Evolutionary conservation across 1,140 invertebrate genomes (phyloP), one percentile per base, ranked within the genome.

Genomic region (Formica exsecta): DNA sequence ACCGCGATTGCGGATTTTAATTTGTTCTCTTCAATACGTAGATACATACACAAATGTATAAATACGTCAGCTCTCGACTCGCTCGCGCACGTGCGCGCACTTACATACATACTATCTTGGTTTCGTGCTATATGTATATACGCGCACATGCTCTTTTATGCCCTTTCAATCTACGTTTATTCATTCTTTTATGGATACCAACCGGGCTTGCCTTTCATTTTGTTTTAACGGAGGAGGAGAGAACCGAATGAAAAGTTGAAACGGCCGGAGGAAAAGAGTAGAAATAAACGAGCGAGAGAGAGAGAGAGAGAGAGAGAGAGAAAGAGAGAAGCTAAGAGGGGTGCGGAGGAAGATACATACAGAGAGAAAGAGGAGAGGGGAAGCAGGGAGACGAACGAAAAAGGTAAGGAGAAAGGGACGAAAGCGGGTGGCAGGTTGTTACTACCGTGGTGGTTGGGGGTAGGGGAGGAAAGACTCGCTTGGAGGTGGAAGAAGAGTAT

Each of bases 141-240:
- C 38, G 64, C 36, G 51, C 70, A 51, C 80, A 74, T 61, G 54
- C 57, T 84, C 89, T 90, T 92, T 92, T 91, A 92, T 92, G 81
- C 77, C 89, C 89, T 92, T 93, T 93, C 89, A 93, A 92, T 93
- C 88, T 93, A 91, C 90, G 89, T 93, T 91, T 91, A 92, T 93
- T 93, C 89, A 90, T 92, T 89, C 89, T 90, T 92, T 93, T 90
- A 92, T 91, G 84, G 92, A 85, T 86, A 87, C 86, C 89, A 84
- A 88, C 64, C 76, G 64, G 73, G 87, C 87, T 89, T 86, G 86
- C 87, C 86, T 93, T 93, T 93, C 89, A 92, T 93, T 93, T 92
- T 93, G 88, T 92, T 92, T 91, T 88, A 88, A 87, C 86, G 81
- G 77, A 85, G 83, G 76, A 80, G 85, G 79, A 80, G 86, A 88